Percentiles rank a stretch among this genome's conserved stretches.
Evolutionary conservation across 2,113 vertebrate genomes (phyloP).

Genomic region (Girardinichthys multiradiatus): DNA sequence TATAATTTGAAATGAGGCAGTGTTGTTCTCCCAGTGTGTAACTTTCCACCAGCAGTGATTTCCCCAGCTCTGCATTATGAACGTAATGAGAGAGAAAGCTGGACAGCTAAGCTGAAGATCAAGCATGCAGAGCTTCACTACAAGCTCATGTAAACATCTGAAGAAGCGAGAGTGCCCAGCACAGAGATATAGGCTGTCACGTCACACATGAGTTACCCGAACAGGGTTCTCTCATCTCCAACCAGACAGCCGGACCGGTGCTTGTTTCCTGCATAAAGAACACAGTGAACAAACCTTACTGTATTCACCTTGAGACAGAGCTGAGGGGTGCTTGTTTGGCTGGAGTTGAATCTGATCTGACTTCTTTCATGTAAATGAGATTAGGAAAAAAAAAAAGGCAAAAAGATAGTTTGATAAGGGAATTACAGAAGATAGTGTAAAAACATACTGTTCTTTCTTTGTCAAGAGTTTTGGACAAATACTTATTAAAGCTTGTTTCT

Average conservation of each 20-base stretch:
- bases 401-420: conserved; percentile 13
- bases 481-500: too few relatives aligned
- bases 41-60: neutral
- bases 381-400: conserved; percentile 24
- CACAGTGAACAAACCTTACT: conserved; percentile 44
- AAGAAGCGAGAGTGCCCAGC: conserved; percentile 14
- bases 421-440: neutral
- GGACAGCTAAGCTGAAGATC: conserved; percentile 19
- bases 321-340: conserved; percentile 34
- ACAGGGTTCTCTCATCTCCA: conserved; percentile 35
- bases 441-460: too few relatives aligned
- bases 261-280: conserved; percentile 35
- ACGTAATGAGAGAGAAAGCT: conserved; percentile 16
- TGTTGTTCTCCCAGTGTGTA: conserved; percentile 32
- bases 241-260: conserved; percentile 31
- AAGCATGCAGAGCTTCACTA: conserved; percentile 21
- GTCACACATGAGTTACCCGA: conserved; percentile 42
- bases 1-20: conserved; percentile 15
- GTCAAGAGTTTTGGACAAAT: too few relatives aligned
- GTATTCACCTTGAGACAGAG: conserved; percentile 32
- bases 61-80: neutral
- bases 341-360: conserved; percentile 51
- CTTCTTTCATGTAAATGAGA: conserved; percentile 45
- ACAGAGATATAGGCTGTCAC: conserved; percentile 39
- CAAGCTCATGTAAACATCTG: conserved; percentile 53